Base-by-base conservation (phyloP, 2,888 invertebrate genomes). In the Polydesmus complanatus region DNA sequence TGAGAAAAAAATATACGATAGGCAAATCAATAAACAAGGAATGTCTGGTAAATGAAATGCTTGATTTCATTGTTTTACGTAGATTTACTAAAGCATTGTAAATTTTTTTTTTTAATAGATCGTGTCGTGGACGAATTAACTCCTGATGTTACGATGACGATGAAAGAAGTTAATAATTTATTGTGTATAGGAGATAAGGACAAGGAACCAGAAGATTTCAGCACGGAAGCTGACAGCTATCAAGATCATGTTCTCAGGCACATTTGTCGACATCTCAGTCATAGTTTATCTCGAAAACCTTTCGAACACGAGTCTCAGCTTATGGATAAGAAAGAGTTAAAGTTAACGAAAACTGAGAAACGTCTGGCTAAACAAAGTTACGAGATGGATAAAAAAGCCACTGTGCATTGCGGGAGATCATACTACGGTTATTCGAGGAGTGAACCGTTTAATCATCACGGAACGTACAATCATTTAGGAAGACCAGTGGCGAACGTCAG, bases 91-190 rank as follows among this genome's bases (percentile, higher is more conserved):
- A 11, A 56, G 3, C 3, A 19, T 18, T 3, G 47, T 56, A 14
- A 18, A 56, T 14, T 27, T 27, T 11, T 19, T 27, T 59, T 49
- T 54, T 54, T 66, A 66, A 53, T 69, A 71, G 95, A 97, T 75
- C 81, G 97, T 19, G 95, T 98, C 2, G 95, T 98, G 0, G 97
- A 98, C 76, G 97, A 98, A 73, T 88, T 95, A 70, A 94, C 96
- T 74, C 95, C 96, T 0, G 94, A 97, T 71, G 93, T 94, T 54
- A 73, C 76, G 61, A 73, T 79, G 57, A 74, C 75, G 1, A 70
- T 70, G 58, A 71, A 73, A 58, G 77, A 79, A 64, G 71, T 78
- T 18, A 74, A 73, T 55, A 72, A 71, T 77, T 68, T 96, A 25
- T 87, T 94, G 69, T 89, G 89, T 76, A 89, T 92, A 70, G 89